phyloP scores from a whole-genome alignment of 2,113 vertebrate species.

The Microcebus jonahi region DNA sequence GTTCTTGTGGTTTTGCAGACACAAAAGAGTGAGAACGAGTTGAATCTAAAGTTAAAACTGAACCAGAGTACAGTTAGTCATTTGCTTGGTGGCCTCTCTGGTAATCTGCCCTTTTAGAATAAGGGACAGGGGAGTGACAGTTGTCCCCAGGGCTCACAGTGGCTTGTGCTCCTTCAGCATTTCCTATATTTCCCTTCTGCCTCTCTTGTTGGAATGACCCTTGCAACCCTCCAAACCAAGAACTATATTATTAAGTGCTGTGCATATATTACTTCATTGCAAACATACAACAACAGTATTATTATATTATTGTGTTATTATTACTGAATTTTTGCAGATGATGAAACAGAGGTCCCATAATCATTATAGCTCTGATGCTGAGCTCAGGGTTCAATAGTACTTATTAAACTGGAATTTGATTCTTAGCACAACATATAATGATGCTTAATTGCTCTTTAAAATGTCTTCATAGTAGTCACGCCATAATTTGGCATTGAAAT shows the following conservation, averaged over 20 bases:
- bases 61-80: not conserved
- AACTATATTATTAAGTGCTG: not conserved
- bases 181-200: not conserved
- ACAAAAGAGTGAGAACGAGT: not conserved
- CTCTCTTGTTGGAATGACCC: not conserved
- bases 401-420: conserved; percentile 24
- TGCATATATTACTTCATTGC: not conserved
- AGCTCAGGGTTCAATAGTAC: not conserved
- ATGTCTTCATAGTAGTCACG: conserved; percentile 1
- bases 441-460: conserved; percentile 22
- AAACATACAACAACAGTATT: no score
- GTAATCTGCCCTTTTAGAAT: not conserved
- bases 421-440: not conserved
- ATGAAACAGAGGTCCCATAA: not conserved
- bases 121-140: not conserved
- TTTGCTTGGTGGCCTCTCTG: not conserved
- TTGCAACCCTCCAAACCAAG: not conserved
- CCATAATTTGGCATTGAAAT: not conserved
- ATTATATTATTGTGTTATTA: not conserved
- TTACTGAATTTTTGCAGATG: conserved; percentile 5
- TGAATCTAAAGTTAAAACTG: conserved; percentile 36
- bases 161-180: not conserved
- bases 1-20: not conserved
- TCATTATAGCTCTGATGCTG: not conserved
- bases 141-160: not conserved